Conservation (phyloP, 2,113 vertebrate species). For the Urocitellus parryii region DNA sequence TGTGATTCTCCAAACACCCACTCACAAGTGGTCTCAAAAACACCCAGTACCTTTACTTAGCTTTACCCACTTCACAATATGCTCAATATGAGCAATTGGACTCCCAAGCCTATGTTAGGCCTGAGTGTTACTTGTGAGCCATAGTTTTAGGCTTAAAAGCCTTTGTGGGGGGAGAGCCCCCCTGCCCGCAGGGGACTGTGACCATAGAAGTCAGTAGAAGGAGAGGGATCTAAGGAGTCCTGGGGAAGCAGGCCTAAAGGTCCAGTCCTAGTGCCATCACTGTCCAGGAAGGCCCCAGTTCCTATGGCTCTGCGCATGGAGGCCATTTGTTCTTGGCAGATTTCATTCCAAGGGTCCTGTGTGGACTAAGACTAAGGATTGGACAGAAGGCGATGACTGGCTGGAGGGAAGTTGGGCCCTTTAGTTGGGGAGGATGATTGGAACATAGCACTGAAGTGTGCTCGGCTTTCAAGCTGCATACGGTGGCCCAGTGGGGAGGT, state of each 20-base stretch:
- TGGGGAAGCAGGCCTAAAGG: conserved; percentile 68
- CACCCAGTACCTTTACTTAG: conserved; percentile 84
- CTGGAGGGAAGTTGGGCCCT: conserved; percentile 54
- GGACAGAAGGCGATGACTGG: conserved; percentile 11
- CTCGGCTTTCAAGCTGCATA: conserved; percentile 84
- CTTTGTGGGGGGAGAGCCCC: conserved; percentile 70
- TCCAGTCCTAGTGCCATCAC: conserved; percentile 71
- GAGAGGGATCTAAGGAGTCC: conserved; percentile 70
- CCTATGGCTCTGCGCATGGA: conserved; percentile 62
- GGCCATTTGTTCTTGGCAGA: conserved; percentile 68
- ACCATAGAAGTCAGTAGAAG: conserved; percentile 71
- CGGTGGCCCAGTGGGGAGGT: conserved; percentile 79
- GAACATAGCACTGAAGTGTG: conserved; percentile 87
- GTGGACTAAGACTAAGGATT: conserved; percentile 63
- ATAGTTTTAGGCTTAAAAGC: conserved; percentile 70
- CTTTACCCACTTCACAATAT: conserved; percentile 79
- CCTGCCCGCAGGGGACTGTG: conserved; percentile 76
- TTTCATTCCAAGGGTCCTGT: conserved; percentile 65
- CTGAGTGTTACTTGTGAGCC: conserved; percentile 75
- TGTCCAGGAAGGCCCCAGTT: conserved; percentile 68
- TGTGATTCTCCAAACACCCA: conserved; percentile 79
- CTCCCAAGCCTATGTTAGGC: conserved; percentile 78
- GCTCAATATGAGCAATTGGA: conserved; percentile 85
- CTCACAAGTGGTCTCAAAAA: conserved; percentile 80
- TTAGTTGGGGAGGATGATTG: conserved; percentile 33